A percentile compares a stretch with the other conserved stretches of the same genome.
Evolutionary conservation across 2,888 invertebrate species (phyloP).

Genomic region (Coecobrya sp.): DNA sequence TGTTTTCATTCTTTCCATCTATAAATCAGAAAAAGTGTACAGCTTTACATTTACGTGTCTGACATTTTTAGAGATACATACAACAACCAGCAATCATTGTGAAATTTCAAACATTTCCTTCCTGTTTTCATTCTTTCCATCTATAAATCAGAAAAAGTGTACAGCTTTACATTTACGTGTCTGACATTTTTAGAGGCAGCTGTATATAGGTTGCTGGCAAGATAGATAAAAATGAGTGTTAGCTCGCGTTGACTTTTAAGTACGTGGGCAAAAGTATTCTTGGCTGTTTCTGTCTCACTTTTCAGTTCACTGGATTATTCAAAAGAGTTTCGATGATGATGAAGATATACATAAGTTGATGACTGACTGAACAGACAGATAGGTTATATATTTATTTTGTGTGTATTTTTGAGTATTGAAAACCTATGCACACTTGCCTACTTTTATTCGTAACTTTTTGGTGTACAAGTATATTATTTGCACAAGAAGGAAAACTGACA

Average conservation of each 20-base stretch:
- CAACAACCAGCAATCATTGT: neutral
- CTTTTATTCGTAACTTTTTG: neutral
- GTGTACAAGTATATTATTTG: neutral
- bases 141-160: neutral
- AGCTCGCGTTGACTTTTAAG: neutral
- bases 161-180: neutral
- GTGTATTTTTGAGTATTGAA: too few species aligned
- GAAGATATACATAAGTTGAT: neutral
- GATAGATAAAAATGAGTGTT: neutral
- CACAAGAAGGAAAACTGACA: neutral
- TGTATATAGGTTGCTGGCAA: too few species aligned
- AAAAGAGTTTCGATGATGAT: neutral
- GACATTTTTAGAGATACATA: neutral
- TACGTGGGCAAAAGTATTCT: too few species aligned
- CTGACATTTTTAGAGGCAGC: neutral
- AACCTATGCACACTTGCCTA: neutral
- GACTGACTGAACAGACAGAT: neutral
- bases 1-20: neutral
- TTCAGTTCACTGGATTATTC: slow-evolving; percentile 7
- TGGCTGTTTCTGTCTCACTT: neutral
- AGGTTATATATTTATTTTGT: too few species aligned
- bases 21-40: neutral
- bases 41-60: neutral
- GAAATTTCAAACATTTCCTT: neutral
- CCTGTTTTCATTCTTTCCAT: neutral